Base-by-base conservation (phyloP, 2,888 invertebrate genomes). In the Caenorhabditis sinica region DNA sequence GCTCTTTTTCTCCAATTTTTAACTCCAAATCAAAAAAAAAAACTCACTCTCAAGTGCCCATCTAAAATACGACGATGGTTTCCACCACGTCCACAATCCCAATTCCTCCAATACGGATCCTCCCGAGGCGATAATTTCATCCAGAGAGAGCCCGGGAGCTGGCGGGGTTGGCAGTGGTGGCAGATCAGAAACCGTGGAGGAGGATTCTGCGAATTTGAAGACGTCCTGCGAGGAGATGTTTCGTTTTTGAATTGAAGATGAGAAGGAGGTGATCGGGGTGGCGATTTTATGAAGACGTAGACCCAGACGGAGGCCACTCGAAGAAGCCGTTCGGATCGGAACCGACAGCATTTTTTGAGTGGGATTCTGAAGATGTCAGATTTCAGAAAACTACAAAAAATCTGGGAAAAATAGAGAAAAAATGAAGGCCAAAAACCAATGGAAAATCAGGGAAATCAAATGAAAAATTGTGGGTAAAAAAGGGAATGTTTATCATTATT, bases 61-160 rank as follows among this genome's bases (percentile, higher is more conserved):
- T 93, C 97, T 96, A 17, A 97, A 94, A 6, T 96, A 93, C 0
- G 97, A 97, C 0, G 95, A 94, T 0, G 97, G 97, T 20, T 95
- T 94, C 95, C 95, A 96, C 33, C 96, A 90, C n/a, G 87, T 85
- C 66, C 86, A 87, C 17, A 92, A 71, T 2, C 90, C 92, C 20
- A 92, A 85, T 53, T 92, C 92, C 13, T 86, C 86, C 30, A 92
- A 83, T 13, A 92, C 90, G 30, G 90, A 90, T 65, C 81, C 86
- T 15, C 88, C 87, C 15, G 81, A 45, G 25, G 76, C 86, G 17
- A 88, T 51, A 15, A 88, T 49, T 25, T 88, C 88, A 33, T 88
- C 87, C 5, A 88, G 15, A 1, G 84, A 76, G 33, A 61, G 36
- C 20, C 77, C 86, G 0, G 88, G 86, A 1, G 53, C 25, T 11